A percentile compares a stretch with the other conserved stretches of the same genome.
Evolutionary conservation across 35 echinoderm and acorn worm genomes (phyloP).

Genomic region (Diadema setosum): DNA sequence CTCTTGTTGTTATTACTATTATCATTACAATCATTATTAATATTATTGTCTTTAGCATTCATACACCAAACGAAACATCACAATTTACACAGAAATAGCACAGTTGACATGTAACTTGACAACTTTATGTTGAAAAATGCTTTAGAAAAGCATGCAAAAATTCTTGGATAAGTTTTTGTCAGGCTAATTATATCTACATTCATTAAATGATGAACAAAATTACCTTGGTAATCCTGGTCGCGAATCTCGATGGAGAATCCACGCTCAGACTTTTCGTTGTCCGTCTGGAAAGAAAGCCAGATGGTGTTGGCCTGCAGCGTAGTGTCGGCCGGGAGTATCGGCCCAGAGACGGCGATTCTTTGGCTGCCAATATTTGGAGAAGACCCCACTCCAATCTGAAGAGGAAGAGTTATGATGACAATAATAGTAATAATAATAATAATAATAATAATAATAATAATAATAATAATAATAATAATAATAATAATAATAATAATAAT

Average conservation of each 20-base stretch:
- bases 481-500: background rate
- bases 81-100: too few species aligned
- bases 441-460: background rate
- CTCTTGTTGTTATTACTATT: too few species aligned
- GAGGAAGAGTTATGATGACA: background rate
- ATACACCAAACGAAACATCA: too few species aligned
- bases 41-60: too few species aligned
- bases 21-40: too few species aligned
- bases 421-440: background rate
- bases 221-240: slow-evolving; percentile 76
- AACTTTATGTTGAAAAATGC: too few species aligned
- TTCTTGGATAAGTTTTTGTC: too few species aligned
- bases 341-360: slow-evolving; percentile 37
- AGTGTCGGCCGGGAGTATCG: background rate
- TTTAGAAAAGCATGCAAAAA: too few species aligned
- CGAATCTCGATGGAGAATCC: slow-evolving; percentile 82
- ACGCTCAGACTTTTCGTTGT: slow-evolving; percentile 80
- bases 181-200: too few species aligned
- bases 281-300: slow-evolving; percentile 82
- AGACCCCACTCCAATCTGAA: background rate
- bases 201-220: background rate
- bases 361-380: background rate
- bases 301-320: slow-evolving; percentile 22
- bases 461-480: background rate
- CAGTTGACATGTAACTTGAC: too few species aligned